These are phyloP conservation scores for Vanessa atalanta DNA, from an alignment of 1,140 invertebrate species.

Conservation along the genomic window DNA sequence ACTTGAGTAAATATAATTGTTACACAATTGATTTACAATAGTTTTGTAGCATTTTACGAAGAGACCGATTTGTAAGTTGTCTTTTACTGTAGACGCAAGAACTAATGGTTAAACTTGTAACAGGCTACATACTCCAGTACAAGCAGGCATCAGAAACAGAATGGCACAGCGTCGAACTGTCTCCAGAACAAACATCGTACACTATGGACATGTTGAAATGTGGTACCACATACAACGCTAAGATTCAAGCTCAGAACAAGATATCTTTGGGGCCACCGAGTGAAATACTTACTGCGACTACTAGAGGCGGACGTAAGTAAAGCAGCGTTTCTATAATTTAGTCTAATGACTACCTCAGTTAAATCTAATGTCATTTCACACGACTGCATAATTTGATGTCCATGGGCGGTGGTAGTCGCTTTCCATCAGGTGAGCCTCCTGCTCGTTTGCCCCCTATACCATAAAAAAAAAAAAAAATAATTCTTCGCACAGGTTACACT, in stretches of 20 bases:
- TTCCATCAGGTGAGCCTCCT: too few relatives aligned
- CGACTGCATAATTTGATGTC: too few relatives aligned
- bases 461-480: too few relatives aligned
- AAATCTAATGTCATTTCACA: neutral
- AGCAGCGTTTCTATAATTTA: neutral
- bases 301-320: slow-evolving; percentile 82
- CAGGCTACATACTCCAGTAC: slow-evolving; percentile 85
- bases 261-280: slow-evolving; percentile 87
- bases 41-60: too few relatives aligned
- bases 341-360: neutral
- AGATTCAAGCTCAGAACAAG: slow-evolving; percentile 86
- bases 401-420: too few relatives aligned
- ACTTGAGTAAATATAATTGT: neutral
- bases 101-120: slow-evolving; percentile 13
- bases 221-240: slow-evolving; percentile 85
- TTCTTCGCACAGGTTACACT: too few relatives aligned
- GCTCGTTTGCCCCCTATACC: too few relatives aligned
- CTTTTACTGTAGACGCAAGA: too few relatives aligned
- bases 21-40: too few relatives aligned
- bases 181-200: slow-evolving; percentile 85
- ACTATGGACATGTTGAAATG: slow-evolving; percentile 87
- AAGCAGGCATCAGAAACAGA: slow-evolving; percentile 83
- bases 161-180: slow-evolving; percentile 85
- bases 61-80: too few relatives aligned
- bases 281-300: slow-evolving; percentile 83